These are phyloP conservation scores for Heliconius aoede DNA, from an alignment of 2,888 invertebrate genomes.

Conservation along the genomic window DNA sequence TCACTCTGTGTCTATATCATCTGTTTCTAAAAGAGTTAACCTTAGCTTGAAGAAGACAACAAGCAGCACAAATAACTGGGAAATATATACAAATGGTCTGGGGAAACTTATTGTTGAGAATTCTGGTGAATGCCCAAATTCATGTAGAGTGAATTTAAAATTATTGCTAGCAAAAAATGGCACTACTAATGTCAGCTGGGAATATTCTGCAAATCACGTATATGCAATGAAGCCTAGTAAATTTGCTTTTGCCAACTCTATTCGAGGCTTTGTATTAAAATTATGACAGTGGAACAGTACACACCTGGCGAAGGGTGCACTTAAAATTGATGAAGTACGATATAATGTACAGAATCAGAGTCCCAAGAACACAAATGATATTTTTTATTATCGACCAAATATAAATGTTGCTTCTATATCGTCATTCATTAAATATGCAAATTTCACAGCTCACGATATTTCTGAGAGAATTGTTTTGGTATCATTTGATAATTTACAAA, in stretches of 20 bases:
- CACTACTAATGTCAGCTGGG: slow-evolving; percentile 82
- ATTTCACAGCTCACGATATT: slow-evolving; percentile 83
- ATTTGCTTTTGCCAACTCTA: slow-evolving; percentile 85
- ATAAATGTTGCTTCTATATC: slow-evolving; percentile 74
- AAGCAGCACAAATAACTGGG: slow-evolving; percentile 82
- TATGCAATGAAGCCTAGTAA: slow-evolving; percentile 89
- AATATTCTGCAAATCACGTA: slow-evolving; percentile 85
- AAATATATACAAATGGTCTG: slow-evolving; percentile 84
- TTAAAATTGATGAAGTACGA: slow-evolving; percentile 71
- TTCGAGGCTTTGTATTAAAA: slow-evolving; percentile 90
- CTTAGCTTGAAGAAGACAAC: slow-evolving; percentile 83
- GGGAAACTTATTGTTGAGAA: slow-evolving; percentile 88
- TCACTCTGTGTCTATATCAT: slow-evolving; percentile 62
- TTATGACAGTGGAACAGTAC: slow-evolving; percentile 91
- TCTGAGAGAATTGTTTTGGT: slow-evolving; percentile 90
- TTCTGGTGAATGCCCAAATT: slow-evolving; percentile 87
- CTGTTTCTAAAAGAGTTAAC: slow-evolving; percentile 76
- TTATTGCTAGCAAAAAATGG: slow-evolving; percentile 83
- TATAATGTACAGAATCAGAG: slow-evolving; percentile 77
- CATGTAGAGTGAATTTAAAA: slow-evolving; percentile 85
- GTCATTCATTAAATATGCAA: slow-evolving; percentile 74
- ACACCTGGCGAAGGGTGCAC: slow-evolving; percentile 79
- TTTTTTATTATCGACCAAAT: slow-evolving; percentile 69
- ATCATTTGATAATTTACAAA: slow-evolving; percentile 89
- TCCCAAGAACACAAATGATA: slow-evolving; percentile 74